Evolutionary conservation across 2,797 vertebrate species (phyloP).

Genomic region (Tinamus major): DNA sequence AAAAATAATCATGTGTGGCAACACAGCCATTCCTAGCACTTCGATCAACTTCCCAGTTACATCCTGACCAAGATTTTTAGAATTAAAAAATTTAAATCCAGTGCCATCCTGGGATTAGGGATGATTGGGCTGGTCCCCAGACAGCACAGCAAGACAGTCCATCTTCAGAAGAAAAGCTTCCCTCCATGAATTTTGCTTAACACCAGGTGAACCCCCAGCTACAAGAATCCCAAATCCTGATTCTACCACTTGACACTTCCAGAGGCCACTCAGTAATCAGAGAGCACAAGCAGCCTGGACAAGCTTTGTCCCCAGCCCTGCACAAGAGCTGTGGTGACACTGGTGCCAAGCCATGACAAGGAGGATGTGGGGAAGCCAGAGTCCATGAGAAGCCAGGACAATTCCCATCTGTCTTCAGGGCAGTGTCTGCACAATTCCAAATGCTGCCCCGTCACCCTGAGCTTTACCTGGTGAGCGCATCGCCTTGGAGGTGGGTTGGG

Average conservation of each 20-base stretch:
- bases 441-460: background rate
- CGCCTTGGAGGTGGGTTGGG: slow-evolving; percentile 91
- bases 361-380: background rate
- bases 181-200: background rate
- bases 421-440: rapidly evolving
- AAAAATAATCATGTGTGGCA: background rate
- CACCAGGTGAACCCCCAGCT: background rate
- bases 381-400: background rate
- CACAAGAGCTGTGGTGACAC: background rate
- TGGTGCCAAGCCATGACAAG: background rate
- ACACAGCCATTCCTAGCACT: background rate
- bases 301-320: background rate
- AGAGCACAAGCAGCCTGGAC: background rate
- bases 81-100: background rate
- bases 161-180: background rate
- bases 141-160: background rate
- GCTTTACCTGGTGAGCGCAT: slow-evolving; percentile 93
- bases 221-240: background rate
- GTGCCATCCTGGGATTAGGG: background rate
- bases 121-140: background rate
- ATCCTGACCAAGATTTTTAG: background rate
- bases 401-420: rapidly evolving
- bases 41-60: background rate
- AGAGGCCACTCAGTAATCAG: background rate
- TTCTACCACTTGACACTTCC: background rate